Conservation (phyloP, 1,140 invertebrate genomes). For the Heliconius congener region DNA sequence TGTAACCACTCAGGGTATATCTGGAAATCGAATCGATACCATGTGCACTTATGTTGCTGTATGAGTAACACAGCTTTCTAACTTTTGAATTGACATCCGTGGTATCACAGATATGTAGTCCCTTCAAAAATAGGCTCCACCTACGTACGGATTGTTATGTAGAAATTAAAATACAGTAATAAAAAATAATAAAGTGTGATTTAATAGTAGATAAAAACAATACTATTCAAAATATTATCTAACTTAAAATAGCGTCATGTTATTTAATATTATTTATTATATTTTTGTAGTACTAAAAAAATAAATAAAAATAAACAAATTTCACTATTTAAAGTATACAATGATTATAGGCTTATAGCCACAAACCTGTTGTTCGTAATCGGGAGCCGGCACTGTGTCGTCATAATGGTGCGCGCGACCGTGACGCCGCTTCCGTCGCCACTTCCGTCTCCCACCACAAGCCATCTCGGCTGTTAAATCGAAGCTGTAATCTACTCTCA, state of each 20-base stretch:
- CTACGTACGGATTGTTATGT: background rate
- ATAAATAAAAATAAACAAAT: background rate
- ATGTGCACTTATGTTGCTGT: conserved; percentile 46
- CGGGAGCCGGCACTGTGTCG: conserved; percentile 50
- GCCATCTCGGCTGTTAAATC: conserved; percentile 41
- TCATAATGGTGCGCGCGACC: conserved; percentile 65
- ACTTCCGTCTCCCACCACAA: conserved; percentile 68
- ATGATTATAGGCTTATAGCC: conserved; percentile 16
- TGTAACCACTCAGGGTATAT: conserved; percentile 28
- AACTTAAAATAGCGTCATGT: background rate
- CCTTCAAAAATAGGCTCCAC: background rate
- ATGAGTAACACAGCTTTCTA: conserved; percentile 51
- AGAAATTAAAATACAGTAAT: background rate
- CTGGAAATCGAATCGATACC: conserved; percentile 55
- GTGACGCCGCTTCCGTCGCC: conserved; percentile 70
- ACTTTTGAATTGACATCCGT: conserved; percentile 26
- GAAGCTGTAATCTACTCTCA: conserved; percentile 30
- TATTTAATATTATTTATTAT: background rate
- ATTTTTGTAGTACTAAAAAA: background rate
- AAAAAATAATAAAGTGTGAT: no score
- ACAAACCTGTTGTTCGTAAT: conserved; percentile 43
- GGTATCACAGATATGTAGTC: background rate
- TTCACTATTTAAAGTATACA: conserved; percentile 19
- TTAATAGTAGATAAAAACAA: no score
- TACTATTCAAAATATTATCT: background rate